phyloP scores from a whole-genome alignment of 2,888 invertebrate species.

The Dryococelus australis region DNA sequence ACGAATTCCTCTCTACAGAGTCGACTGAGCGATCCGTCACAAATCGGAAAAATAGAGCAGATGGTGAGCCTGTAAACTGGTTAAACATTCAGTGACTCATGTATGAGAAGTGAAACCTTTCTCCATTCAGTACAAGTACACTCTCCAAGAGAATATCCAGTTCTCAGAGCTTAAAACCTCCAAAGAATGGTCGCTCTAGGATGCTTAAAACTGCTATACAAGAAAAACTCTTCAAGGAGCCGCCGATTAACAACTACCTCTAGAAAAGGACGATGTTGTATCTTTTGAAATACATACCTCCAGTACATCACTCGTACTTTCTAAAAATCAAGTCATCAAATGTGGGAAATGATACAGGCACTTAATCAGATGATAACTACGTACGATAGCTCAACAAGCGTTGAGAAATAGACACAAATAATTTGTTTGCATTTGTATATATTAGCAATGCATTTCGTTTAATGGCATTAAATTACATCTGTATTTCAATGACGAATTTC shows the following conservation, averaged over 20 bases:
- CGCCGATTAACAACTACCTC: not conserved
- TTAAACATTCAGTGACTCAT: not conserved
- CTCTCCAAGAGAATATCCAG: not conserved
- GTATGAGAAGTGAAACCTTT: conserved; percentile 13
- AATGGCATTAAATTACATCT: too few relatives aligned
- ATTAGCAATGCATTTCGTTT: too few relatives aligned
- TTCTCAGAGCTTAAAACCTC: not conserved
- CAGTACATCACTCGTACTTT: not conserved
- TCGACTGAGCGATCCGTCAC: not conserved
- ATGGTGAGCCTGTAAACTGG: conserved; percentile 11
- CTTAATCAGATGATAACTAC: not conserved
- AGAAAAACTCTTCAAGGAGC: not conserved
- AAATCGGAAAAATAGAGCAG: not conserved
- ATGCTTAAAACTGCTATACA: not conserved
- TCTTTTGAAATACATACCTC: conserved; percentile 25
- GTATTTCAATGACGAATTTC: too few relatives aligned
- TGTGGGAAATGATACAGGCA: not conserved
- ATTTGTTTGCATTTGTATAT: not conserved
- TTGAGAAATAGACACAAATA: not conserved
- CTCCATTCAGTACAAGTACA: not conserved
- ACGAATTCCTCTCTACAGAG: not conserved
- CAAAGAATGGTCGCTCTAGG: not conserved
- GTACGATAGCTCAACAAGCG: not conserved
- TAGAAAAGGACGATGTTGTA: not conserved
- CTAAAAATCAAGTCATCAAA: not conserved